These are phyloP conservation scores for Mastacembelus armatus DNA, from an alignment of 2,797 vertebrate species.

Conservation along the genomic window DNA sequence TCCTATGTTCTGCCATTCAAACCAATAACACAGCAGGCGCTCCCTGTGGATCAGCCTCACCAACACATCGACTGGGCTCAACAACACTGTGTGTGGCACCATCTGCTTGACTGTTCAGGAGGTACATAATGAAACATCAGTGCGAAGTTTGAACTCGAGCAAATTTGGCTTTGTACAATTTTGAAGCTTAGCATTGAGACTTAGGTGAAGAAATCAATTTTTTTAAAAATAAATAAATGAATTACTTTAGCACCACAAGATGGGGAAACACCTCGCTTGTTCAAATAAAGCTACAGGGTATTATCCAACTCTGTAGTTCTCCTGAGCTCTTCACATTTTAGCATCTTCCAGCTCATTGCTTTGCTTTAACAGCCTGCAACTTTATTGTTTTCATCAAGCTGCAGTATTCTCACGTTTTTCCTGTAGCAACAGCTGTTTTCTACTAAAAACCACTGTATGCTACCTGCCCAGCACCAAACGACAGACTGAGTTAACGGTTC, in stretches of 20 bases:
- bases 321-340: not conserved
- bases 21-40: constrained; percentile 2
- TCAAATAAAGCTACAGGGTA: not conserved
- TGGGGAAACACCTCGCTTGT: no score
- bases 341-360: not conserved
- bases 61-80: not conserved
- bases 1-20: constrained; percentile 27
- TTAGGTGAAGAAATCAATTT: no score
- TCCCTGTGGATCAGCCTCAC: constrained; percentile 6
- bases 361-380: not conserved
- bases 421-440: no score
- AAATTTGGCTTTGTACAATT: not conserved
- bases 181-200: no score
- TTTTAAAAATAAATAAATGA: no score
- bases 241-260: no score
- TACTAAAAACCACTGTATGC: no score
- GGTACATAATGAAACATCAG: not conserved
- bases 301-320: not conserved
- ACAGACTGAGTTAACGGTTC: not conserved
- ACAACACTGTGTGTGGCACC: no score
- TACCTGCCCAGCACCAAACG: no score
- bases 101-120: constrained; percentile 18
- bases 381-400: not conserved
- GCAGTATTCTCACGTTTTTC: not conserved
- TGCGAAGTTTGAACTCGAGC: no score